These are phyloP conservation scores for Ophthalmotilapia sp. DNA, from an alignment of 2,113 vertebrate genomes.

Conservation along the genomic window DNA sequence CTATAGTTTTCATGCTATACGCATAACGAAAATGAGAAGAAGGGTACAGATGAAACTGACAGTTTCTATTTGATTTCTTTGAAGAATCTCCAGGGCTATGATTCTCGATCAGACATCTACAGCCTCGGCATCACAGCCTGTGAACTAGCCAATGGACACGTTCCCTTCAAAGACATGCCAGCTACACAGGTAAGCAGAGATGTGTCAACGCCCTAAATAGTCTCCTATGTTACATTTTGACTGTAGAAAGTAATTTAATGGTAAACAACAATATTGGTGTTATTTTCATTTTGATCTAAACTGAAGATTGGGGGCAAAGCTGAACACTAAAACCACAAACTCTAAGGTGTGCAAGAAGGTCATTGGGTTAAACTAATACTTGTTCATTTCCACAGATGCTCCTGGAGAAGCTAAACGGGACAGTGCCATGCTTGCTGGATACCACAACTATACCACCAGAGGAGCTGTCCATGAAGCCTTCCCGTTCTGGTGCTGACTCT, in stretches of 20 bases:
- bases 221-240: background rate
- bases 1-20: background rate
- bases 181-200: slow-evolving; percentile 81
- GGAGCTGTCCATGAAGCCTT: slow-evolving; percentile 86
- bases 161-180: slow-evolving; percentile 99
- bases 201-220: background rate
- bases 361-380: background rate
- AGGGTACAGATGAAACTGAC: background rate
- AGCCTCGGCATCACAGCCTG: slow-evolving; percentile 97
- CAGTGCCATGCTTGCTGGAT: slow-evolving; percentile 90
- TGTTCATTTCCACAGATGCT: slow-evolving; percentile 78
- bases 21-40: accelerated
- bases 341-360: background rate
- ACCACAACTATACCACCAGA: slow-evolving; percentile 94
- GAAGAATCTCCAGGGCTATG: slow-evolving; percentile 94
- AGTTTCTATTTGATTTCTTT: background rate
- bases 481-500: slow-evolving; percentile 80
- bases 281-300: background rate
- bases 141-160: slow-evolving; percentile 95
- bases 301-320: accelerated
- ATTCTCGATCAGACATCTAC: slow-evolving; percentile 96
- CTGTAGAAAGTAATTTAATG: background rate
- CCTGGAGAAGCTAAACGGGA: slow-evolving; percentile 94
- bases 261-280: background rate
- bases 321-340: background rate